Conservation (phyloP, 2,113 vertebrate species). For the Origma solitaria region DNA sequence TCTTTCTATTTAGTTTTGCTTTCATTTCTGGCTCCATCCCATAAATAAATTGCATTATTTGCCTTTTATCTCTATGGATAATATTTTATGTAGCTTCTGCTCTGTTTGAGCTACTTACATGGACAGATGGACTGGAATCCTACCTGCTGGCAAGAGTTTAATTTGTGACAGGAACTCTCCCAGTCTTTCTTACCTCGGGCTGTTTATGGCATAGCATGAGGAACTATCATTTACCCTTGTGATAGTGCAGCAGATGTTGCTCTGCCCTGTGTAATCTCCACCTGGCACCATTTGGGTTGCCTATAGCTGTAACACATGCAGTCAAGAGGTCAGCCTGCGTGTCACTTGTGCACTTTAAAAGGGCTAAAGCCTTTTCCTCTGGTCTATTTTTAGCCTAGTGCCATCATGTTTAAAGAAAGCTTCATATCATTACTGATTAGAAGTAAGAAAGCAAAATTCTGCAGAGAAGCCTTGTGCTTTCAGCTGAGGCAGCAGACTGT, state of each 20-base stretch:
- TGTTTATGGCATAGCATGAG: conserved; percentile 47
- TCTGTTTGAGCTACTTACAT: neutral
- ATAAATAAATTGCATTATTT: conserved; percentile 49
- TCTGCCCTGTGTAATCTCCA: conserved; percentile 35
- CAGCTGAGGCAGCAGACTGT: neutral
- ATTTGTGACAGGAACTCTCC: conserved; percentile 42
- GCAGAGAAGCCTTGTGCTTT: neutral
- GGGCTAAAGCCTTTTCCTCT: neutral
- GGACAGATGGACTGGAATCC: conserved; percentile 48
- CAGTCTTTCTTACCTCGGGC: conserved; percentile 36
- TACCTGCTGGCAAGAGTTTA: conserved; percentile 45
- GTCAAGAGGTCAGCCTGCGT: conserved; percentile 3
- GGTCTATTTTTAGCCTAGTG: neutral
- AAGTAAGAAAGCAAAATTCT: neutral
- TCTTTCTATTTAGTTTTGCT: conserved; percentile 31
- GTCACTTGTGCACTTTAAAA: neutral
- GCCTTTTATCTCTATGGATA: neutral
- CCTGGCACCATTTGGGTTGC: conserved; percentile 36
- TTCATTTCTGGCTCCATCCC: neutral
- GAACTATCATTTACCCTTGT: conserved; percentile 33
- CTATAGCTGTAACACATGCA: neutral
- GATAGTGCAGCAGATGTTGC: conserved; percentile 56
- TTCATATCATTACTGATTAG: neutral
- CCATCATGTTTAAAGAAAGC: neutral
- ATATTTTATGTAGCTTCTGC: conserved; percentile 30